These are phyloP conservation scores for Rhingia campestris DNA, from an alignment of 2,888 invertebrate species.

Conservation along the genomic window DNA sequence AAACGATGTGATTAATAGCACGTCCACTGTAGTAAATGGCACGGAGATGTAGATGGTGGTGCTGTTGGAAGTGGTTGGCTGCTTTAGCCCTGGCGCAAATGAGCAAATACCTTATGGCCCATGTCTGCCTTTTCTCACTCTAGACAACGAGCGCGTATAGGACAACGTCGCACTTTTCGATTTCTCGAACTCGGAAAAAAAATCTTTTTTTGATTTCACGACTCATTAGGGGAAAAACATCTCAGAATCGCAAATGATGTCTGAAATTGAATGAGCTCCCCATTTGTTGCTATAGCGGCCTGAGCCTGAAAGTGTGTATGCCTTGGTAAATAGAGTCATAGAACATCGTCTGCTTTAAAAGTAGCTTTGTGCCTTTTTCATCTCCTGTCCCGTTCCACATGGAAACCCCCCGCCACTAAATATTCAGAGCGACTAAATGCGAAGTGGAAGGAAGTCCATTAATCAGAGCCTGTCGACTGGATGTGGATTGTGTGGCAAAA, in stretches of 20 bases:
- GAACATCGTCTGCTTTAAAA: slow-evolving; percentile 44
- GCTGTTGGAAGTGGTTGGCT: slow-evolving; percentile 54
- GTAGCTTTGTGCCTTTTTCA: slow-evolving; percentile 58
- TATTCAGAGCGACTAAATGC: slow-evolving; percentile 44
- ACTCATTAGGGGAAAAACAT: slow-evolving; percentile 72
- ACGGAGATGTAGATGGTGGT: slow-evolving; percentile 23
- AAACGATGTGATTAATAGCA: slow-evolving; percentile 71
- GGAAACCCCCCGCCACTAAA: slow-evolving; percentile 26
- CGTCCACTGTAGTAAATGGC: slow-evolving; percentile 53
- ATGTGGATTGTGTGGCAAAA: slow-evolving; percentile 71
- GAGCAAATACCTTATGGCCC: slow-evolving; percentile 69
- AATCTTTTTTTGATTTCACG: slow-evolving; percentile 67
- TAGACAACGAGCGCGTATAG: slow-evolving; percentile 17
- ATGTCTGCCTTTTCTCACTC: slow-evolving; percentile 60
- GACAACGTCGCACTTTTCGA: slow-evolving; percentile 22
- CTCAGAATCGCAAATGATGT: slow-evolving; percentile 68
- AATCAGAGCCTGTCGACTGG: slow-evolving; percentile 73
- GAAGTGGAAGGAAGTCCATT: slow-evolving; percentile 72
- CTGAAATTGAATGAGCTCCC: slow-evolving; percentile 69
- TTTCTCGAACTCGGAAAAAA: slow-evolving; percentile 27
- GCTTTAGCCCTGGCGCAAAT: slow-evolving; percentile 46
- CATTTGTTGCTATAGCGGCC: slow-evolving; percentile 41
- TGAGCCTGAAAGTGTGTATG: slow-evolving; percentile 18
- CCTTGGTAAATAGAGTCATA: slow-evolving; percentile 70
- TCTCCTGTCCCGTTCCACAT: slow-evolving; percentile 28